Conservation (phyloP, 2,797 vertebrate species). For the Danio kyathit region DNA sequence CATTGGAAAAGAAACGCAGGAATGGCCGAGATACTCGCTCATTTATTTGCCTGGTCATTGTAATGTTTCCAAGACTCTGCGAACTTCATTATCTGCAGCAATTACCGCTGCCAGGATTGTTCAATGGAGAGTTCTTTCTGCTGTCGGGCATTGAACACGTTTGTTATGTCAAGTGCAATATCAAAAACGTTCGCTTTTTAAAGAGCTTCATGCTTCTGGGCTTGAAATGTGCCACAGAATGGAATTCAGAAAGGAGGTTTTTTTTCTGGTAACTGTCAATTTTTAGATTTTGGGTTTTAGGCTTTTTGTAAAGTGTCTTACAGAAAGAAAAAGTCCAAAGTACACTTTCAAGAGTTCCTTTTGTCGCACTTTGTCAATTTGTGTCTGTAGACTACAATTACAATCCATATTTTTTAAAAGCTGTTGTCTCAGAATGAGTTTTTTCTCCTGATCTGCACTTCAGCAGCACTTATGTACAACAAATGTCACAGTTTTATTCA, state of each 20-base stretch:
- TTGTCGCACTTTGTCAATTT: too few species aligned
- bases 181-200: constrained; percentile 7
- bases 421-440: too few species aligned
- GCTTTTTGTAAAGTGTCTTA: too few species aligned
- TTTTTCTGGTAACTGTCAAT: not conserved
- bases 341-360: too few species aligned
- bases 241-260: constrained; percentile 18
- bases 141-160: not conserved
- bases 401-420: too few species aligned
- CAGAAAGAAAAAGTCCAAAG: too few species aligned
- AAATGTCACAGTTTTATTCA: too few species aligned
- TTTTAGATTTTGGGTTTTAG: too few species aligned
- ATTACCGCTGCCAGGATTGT: constrained; percentile 34
- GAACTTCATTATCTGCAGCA: constrained; percentile 29
- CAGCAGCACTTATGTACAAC: too few species aligned
- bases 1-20: not conserved
- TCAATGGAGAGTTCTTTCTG: constrained; percentile 6
- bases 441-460: too few species aligned
- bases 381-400: too few species aligned
- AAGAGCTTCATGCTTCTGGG: not conserved
- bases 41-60: constrained; percentile 9
- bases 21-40: not conserved
- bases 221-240: not conserved
- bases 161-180: constrained; percentile 24
- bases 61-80: constrained; percentile 27